Conservation (phyloP, 2,797 vertebrate genomes). For the Allobates femoralis region DNA sequence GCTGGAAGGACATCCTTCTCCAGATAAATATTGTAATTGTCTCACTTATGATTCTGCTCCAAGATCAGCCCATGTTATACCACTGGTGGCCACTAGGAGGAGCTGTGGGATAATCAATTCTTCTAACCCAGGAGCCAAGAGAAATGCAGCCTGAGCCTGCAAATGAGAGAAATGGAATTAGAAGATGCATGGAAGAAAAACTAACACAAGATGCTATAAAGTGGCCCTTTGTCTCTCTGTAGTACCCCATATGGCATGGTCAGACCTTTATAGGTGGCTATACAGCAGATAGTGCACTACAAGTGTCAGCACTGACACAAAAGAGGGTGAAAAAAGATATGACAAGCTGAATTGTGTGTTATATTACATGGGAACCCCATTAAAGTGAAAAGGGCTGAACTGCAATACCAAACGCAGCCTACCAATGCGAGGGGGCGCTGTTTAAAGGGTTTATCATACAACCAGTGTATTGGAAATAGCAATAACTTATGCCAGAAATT, state of each 20-base stretch:
- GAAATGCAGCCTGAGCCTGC: not conserved
- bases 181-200: constrained; percentile 4
- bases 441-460: not conserved
- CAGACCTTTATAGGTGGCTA: not conserved
- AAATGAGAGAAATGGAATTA: constrained; percentile 41
- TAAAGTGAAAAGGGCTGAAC: not conserved
- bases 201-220: not conserved
- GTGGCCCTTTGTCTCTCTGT: not conserved
- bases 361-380: no score
- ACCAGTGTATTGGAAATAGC: not conserved
- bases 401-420: not conserved
- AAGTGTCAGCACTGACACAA: not conserved
- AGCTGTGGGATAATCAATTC: constrained; percentile 70
- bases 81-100: constrained; percentile 70
- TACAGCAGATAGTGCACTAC: not conserved
- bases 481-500: not conserved
- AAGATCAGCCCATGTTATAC: not conserved
- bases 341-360: no score
- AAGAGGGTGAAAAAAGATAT: not conserved
- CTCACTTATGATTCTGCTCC: not conserved
- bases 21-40: not conserved
- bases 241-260: no score
- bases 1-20: not conserved
- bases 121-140: not conserved
- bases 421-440: not conserved